These are phyloP conservation scores for Xanthia icteritia DNA, from an alignment of 2,888 invertebrate genomes.

Conservation along the genomic window DNA sequence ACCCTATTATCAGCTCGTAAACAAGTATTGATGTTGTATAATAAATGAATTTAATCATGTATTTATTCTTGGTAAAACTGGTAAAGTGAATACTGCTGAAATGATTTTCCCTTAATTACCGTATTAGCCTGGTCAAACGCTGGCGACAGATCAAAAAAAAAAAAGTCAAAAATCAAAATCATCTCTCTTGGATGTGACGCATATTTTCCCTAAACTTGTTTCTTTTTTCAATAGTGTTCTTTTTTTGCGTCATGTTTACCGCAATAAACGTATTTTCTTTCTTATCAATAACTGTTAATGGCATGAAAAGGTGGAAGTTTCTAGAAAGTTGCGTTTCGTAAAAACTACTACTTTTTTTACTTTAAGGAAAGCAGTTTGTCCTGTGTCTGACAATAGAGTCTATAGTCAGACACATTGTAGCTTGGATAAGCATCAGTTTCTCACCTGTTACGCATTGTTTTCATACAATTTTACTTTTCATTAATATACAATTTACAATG, in stretches of 20 bases:
- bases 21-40: conserved; percentile 40
- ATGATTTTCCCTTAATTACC: neutral
- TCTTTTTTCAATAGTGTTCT: too few species aligned
- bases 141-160: too few species aligned
- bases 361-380: neutral
- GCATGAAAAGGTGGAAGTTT: neutral
- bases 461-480: neutral
- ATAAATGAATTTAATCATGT: neutral
- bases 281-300: neutral
- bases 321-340: neutral
- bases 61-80: conserved; percentile 1
- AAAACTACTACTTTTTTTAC: neutral
- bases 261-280: too few species aligned
- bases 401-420: neutral
- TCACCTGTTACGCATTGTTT: neutral
- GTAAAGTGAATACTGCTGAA: neutral
- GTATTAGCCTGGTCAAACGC: neutral
- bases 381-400: neutral
- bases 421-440: neutral
- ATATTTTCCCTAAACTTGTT: too few species aligned
- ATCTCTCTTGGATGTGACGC: too few species aligned
- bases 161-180: too few species aligned
- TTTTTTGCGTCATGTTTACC: too few species aligned
- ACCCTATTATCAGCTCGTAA: conserved; percentile 45
- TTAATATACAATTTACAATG: neutral